Conservation (phyloP, 2,113 vertebrate genomes). For the Rhegmatorhina hoffmannsi region DNA sequence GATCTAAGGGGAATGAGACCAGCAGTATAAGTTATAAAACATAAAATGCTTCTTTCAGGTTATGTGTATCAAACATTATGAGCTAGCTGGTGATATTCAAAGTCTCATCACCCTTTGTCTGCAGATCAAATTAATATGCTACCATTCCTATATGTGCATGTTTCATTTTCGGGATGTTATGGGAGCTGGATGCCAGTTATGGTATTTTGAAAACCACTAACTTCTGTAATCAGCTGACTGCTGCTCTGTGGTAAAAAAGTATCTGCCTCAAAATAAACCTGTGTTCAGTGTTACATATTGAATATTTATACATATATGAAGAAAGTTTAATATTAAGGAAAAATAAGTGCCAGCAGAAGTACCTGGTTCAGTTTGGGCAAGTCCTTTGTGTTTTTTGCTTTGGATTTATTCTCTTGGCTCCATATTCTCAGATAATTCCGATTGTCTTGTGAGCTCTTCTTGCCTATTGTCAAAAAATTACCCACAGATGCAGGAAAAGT, state of each 20-base stretch:
- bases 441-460: conserved; percentile 90
- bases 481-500: not conserved
- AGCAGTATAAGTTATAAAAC: not conserved
- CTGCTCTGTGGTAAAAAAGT: not conserved
- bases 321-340: not conserved
- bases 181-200: not conserved
- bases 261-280: not conserved
- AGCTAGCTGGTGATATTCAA: not conserved
- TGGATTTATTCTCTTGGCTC: conserved; percentile 89
- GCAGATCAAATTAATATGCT: not conserved
- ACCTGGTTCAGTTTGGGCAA: conserved; percentile 96
- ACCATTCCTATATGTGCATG: fast-evolving
- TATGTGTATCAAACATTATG: not conserved
- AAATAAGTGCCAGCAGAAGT: not conserved
- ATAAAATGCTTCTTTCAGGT: not conserved
- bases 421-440: conserved; percentile 91
- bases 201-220: not conserved
- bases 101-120: not conserved
- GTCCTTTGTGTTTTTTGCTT: conserved; percentile 86
- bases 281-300: not conserved
- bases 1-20: not conserved
- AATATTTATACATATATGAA: not conserved
- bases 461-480: conserved; percentile 76
- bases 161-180: not conserved
- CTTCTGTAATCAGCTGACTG: not conserved